Evolutionary conservation across 2,113 vertebrate species (phyloP).

Genomic region (Sebastes fasciatus): DNA sequence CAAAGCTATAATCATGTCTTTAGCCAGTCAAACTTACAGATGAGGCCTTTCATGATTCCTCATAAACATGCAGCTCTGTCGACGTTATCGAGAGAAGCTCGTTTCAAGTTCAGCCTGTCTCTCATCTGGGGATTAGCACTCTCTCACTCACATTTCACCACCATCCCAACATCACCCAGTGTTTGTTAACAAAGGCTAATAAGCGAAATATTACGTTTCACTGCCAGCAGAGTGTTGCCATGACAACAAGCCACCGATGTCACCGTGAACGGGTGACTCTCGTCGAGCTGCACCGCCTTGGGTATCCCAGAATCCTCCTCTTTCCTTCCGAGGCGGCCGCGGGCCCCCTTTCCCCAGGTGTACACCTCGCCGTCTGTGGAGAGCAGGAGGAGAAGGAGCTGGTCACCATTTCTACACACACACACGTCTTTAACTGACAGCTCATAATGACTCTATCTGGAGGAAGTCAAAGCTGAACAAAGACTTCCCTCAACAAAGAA

Average conservation of each 20-base stretch:
- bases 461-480: constrained; percentile 66
- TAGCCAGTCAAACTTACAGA: constrained; percentile 33
- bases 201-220: constrained; percentile 91
- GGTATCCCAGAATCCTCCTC: constrained; percentile 92
- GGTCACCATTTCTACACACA: constrained; percentile 32
- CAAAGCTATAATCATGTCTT: constrained; percentile 4
- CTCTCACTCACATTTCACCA: constrained; percentile 48
- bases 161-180: constrained; percentile 51
- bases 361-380: constrained; percentile 92
- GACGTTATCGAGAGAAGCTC: constrained; percentile 9
- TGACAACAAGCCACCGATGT: constrained; percentile 98
- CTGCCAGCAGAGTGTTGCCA: constrained; percentile 95
- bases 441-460: constrained; percentile 59
- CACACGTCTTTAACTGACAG: constrained; percentile 57
- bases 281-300: constrained; percentile 90
- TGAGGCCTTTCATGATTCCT: constrained; percentile 11
- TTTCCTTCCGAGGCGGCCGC: constrained; percentile 94
- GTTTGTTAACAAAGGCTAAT: constrained; percentile 70
- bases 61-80: constrained; percentile 24
- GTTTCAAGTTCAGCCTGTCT: constrained; percentile 37
- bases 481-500: constrained; percentile 55
- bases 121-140: constrained; percentile 48
- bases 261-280: constrained; percentile 90
- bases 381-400: constrained; percentile 10
- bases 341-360: constrained; percentile 98